A percentile compares a stretch with the other conserved stretches of the same genome.
These are phyloP conservation scores for Pygoscelis adeliae DNA, from an alignment of 2,113 vertebrate genomes.

Conservation along the genomic window DNA sequence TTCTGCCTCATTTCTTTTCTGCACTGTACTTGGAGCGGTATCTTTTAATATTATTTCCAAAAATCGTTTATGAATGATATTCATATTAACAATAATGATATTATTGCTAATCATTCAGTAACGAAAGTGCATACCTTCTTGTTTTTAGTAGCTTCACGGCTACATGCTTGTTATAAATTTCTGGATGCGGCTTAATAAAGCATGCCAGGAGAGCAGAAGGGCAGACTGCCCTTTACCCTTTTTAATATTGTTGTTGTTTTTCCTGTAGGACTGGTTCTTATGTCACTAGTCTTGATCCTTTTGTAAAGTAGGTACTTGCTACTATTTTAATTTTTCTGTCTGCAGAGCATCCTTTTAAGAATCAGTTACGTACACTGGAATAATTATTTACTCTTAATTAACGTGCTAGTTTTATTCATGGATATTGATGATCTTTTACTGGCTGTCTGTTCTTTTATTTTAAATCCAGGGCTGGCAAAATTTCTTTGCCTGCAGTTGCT, in stretches of 20 bases:
- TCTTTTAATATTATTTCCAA: not conserved
- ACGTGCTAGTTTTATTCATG: not conserved
- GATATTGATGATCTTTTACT: not conserved
- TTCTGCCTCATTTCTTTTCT: not conserved
- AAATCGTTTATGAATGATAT: not conserved
- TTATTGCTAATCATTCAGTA: not conserved
- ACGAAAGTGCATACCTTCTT: not conserved
- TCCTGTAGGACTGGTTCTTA: not conserved
- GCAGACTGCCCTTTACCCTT: not conserved
- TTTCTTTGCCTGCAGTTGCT: not conserved
- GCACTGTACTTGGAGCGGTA: not conserved
- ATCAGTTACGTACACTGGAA: not conserved
- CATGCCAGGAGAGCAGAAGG: not conserved
- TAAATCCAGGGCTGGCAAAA: not conserved
- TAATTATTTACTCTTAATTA: conserved; percentile 11
- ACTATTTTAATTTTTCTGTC: not conserved
- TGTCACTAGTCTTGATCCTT: not conserved
- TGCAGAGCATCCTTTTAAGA: not conserved
- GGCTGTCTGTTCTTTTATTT: not conserved
- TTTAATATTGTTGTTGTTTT: not conserved
- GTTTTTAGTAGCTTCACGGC: not conserved
- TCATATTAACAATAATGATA: not conserved
- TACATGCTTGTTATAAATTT: not conserved
- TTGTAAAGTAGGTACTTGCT: not conserved
- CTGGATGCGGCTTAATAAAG: not conserved